These are phyloP conservation scores for Helobdella robusta DNA, from an alignment of 2,888 invertebrate genomes.

Conservation along the genomic window DNA sequence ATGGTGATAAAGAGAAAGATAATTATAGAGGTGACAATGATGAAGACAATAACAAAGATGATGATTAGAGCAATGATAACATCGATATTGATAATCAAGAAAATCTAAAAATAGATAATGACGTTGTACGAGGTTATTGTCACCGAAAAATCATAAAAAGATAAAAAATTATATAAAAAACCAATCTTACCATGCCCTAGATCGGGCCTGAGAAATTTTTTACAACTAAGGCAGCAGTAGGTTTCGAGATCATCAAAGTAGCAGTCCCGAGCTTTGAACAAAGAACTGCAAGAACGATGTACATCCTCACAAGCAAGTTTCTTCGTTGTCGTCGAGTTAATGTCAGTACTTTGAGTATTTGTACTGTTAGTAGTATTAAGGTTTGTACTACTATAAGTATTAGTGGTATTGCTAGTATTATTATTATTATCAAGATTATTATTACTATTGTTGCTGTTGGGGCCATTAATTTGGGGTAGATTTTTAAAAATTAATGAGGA, in stretches of 20 bases:
- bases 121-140: not conserved
- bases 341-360: not conserved
- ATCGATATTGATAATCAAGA: not conserved
- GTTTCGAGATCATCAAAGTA: too few species aligned
- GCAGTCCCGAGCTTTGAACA: too few species aligned
- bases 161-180: too few species aligned
- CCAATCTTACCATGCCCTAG: too few species aligned
- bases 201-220: too few species aligned
- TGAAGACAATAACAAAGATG: not conserved
- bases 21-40: not conserved
- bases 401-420: not conserved
- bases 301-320: not conserved
- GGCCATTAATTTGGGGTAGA: too few species aligned
- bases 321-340: not conserved
- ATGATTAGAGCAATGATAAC: not conserved
- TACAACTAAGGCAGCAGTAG: too few species aligned
- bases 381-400: not conserved
- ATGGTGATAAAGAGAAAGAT: not conserved
- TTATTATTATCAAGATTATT: too few species aligned
- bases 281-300: too few species aligned
- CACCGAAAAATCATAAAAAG: too few species aligned
- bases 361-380: not conserved
- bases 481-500: too few species aligned
- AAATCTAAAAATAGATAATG: not conserved
- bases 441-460: too few species aligned